Evolutionary conservation across 2,797 vertebrate species (phyloP).

Genomic region (Acanthopagrus latus): DNA sequence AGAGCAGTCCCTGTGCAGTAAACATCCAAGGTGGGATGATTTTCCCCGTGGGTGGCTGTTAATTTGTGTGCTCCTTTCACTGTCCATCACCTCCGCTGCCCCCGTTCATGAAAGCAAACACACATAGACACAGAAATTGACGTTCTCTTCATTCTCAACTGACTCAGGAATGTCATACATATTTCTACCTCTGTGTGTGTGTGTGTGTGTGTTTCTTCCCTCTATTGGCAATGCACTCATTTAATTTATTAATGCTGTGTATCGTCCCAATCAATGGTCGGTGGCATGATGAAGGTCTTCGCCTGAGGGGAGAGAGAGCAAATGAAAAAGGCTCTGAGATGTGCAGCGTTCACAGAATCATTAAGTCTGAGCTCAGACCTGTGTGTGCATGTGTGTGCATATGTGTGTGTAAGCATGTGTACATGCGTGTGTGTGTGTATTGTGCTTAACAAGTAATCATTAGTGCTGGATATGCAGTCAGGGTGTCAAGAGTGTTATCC

Average conservation of each 20-base stretch:
- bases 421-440: constrained; percentile 24
- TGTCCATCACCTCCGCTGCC: constrained; percentile 70
- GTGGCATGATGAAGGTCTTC: constrained; percentile 70
- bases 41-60: constrained; percentile 80
- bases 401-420: constrained; percentile 24
- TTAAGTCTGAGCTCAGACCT: constrained; percentile 55
- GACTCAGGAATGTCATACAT: constrained; percentile 47
- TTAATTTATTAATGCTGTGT: constrained; percentile 72
- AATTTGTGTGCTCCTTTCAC: constrained; percentile 76
- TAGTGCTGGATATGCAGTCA: constrained; percentile 63
- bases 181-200: constrained; percentile 41
- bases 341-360: constrained; percentile 66
- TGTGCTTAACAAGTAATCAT: constrained; percentile 70
- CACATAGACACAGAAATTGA: constrained; percentile 42
- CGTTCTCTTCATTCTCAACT: constrained; percentile 49
- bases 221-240: constrained; percentile 21
- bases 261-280: constrained; percentile 65
- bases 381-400: constrained; percentile 5
- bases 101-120: constrained; percentile 60
- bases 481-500: constrained; percentile 57
- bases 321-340: constrained; percentile 60
- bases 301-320: constrained; percentile 66
- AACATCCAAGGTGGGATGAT: constrained; percentile 77
- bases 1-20: constrained; percentile 74
- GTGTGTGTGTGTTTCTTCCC: not conserved